Conservation (phyloP, 1,140 invertebrate genomes). For the Eriosoma lanigerum region DNA sequence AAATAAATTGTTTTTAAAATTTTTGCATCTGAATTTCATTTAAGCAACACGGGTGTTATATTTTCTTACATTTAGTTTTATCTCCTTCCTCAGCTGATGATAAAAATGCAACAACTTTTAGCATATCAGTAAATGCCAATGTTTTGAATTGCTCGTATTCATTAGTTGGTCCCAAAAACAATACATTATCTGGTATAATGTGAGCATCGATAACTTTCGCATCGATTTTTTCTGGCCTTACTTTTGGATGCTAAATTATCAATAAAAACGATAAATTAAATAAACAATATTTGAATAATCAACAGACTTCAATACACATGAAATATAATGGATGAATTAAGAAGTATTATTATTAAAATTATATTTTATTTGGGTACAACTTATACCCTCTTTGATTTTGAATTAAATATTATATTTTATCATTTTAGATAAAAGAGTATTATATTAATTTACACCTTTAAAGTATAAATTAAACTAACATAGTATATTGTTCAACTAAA, state of each 20-base stretch:
- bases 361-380: too few relatives aligned
- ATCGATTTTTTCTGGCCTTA: slow-evolving; percentile 71
- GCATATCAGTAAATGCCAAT: slow-evolving; percentile 75
- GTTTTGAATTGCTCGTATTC: slow-evolving; percentile 73
- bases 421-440: too few relatives aligned
- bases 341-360: too few relatives aligned
- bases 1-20: too few relatives aligned
- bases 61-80: slow-evolving; percentile 41
- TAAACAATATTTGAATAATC: too few relatives aligned
- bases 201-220: slow-evolving; percentile 85
- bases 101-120: slow-evolving; percentile 79
- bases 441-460: too few relatives aligned
- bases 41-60: too few relatives aligned
- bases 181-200: slow-evolving; percentile 80
- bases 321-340: background rate
- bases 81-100: slow-evolving; percentile 54
- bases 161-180: slow-evolving; percentile 80
- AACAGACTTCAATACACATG: background rate
- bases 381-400: too few relatives aligned
- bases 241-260: slow-evolving; percentile 36
- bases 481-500: too few relatives aligned
- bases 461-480: too few relatives aligned
- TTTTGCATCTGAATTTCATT: too few relatives aligned
- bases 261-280: background rate
- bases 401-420: too few relatives aligned